Conservation (phyloP, 2,888 invertebrate genomes). For the Buathra laborator region DNA sequence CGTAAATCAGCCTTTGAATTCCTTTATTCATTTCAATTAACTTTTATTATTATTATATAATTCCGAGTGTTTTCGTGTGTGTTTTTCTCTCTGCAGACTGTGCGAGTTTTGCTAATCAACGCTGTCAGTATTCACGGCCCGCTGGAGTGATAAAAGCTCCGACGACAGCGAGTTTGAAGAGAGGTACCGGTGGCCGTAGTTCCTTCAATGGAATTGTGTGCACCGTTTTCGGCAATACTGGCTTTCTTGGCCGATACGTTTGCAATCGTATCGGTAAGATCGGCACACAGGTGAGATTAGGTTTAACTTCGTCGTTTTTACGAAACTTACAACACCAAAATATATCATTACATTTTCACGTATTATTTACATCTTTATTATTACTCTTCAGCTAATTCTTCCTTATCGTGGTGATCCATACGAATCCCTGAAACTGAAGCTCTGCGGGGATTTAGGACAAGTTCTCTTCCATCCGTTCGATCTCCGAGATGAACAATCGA, state of each 20-base stretch:
- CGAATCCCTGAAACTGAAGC: conserved; percentile 91
- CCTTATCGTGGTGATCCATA: conserved; percentile 97
- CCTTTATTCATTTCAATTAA: neutral
- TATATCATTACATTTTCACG: no score
- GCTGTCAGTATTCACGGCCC: conserved; percentile 75
- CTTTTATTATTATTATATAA: conserved; percentile 37
- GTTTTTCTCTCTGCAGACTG: conserved; percentile 11
- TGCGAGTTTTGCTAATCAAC: conserved; percentile 70
- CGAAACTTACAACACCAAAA: no score
- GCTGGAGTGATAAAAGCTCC: conserved; percentile 79
- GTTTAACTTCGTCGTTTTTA: neutral
- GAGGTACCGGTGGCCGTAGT: conserved; percentile 96
- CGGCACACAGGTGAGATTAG: conserved; percentile 89
- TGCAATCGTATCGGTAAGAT: conserved; percentile 95
- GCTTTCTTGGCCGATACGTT: conserved; percentile 95
- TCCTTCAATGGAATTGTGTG: conserved; percentile 99
- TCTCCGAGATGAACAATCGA: conserved; percentile 93
- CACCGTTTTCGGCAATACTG: conserved; percentile 98
- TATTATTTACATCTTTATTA: neutral
- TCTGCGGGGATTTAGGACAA: conserved; percentile 98
- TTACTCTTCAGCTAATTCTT: conserved; percentile 91
- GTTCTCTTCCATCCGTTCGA: conserved; percentile 95
- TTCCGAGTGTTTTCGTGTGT: neutral
- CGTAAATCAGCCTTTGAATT: conserved; percentile 26
- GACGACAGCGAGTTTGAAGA: conserved; percentile 88